These are phyloP conservation scores for Rhea americana DNA, from an alignment of 2,113 vertebrate species.

Conservation along the genomic window DNA sequence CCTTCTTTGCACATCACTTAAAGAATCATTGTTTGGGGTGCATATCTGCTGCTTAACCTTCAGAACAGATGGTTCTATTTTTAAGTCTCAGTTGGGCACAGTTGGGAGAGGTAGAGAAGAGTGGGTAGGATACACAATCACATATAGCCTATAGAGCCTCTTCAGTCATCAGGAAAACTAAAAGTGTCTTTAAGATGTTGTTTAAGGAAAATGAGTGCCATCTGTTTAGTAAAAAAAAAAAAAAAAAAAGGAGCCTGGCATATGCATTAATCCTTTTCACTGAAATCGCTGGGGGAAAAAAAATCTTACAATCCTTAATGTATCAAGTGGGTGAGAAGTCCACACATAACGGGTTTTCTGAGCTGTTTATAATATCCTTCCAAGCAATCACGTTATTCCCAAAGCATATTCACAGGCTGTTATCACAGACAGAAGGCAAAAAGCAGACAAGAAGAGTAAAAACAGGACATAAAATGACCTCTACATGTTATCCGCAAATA, in stretches of 20 bases:
- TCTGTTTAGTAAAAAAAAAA: neutral
- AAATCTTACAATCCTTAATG: neutral
- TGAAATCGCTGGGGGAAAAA: neutral
- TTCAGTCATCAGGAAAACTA: neutral
- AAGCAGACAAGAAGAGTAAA: neutral
- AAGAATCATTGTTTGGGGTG: neutral
- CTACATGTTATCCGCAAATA: neutral
- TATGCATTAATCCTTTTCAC: neutral
- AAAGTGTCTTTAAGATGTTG: neutral
- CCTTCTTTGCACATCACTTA: rapidly evolving
- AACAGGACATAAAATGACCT: neutral
- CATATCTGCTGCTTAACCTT: neutral
- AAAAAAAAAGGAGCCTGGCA: neutral
- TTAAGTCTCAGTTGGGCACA: neutral
- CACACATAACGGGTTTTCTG: neutral
- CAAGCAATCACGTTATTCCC: neutral
- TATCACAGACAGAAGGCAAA: neutral
- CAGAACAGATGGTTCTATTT: neutral
- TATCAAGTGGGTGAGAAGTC: neutral
- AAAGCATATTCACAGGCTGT: neutral
- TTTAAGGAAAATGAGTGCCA: neutral
- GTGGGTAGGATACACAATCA: neutral
- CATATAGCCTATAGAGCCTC: neutral
- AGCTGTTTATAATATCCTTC: neutral
- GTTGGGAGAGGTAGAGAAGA: neutral